These are phyloP conservation scores for Dinomys branickii DNA, from an alignment of 2,113 vertebrate species.

Conservation along the genomic window DNA sequence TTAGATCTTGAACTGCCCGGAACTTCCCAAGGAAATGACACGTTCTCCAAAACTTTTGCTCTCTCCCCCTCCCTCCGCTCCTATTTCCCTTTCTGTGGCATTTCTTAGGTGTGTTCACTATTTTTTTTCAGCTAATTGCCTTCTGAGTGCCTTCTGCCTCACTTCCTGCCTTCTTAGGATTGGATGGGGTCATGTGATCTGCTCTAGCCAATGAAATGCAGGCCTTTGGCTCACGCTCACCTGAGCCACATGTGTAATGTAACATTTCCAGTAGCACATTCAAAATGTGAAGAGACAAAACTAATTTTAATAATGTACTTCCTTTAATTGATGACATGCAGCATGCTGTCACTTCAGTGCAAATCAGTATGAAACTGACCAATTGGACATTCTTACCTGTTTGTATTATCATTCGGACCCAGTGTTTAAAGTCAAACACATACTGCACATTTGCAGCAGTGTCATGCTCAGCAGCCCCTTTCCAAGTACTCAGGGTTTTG, in stretches of 20 bases:
- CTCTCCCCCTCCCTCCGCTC: fast-evolving
- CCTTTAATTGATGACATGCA: neutral
- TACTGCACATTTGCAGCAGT: neutral
- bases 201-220: neutral
- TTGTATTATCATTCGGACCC: neutral
- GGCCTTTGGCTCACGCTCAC: neutral
- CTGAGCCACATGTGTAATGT: neutral
- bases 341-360: neutral
- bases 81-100: neutral
- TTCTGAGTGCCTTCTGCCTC: neutral
- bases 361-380: neutral
- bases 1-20: neutral
- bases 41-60: neutral
- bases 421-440: neutral
- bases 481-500: neutral
- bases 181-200: neutral
- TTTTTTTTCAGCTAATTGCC: neutral
- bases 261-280: neutral
- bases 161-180: neutral
- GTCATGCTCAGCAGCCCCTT: neutral
- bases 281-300: neutral
- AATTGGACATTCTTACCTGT: neutral
- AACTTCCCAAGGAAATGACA: neutral
- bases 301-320: neutral
- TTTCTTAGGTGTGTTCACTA: neutral